Conservation (phyloP, 64 coral and sea anemone species). For the Porites lutea region DNA sequence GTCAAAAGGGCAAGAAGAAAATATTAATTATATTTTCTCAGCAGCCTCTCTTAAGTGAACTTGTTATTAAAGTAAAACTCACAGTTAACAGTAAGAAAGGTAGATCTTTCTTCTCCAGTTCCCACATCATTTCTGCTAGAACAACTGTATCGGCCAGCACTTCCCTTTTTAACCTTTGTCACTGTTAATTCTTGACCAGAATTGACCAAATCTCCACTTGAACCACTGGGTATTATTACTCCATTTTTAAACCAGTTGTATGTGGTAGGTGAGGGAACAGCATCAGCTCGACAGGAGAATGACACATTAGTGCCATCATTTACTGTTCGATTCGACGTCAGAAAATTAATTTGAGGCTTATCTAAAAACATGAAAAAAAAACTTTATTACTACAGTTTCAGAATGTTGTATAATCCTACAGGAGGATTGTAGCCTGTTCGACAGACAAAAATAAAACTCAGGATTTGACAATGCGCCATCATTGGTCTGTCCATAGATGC, state of each 20-base stretch:
- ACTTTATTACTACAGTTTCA: no score
- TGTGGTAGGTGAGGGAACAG: neutral
- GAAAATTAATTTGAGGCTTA: slow-evolving; percentile 46
- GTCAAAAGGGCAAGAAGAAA: neutral
- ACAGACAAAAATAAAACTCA: no score
- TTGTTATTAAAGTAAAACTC: slow-evolving; percentile 10
- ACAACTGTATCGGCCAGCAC: slow-evolving; percentile 71
- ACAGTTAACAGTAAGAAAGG: slow-evolving; percentile 66
- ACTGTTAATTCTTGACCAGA: neutral
- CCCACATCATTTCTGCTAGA: slow-evolving; percentile 56
- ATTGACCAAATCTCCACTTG: slow-evolving; percentile 53
- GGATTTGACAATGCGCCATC: no score
- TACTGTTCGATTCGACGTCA: slow-evolving; percentile 51
- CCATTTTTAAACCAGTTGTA: slow-evolving; percentile 77
- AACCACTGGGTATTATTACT: neutral
- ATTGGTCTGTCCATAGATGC: no score
- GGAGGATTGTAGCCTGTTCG: no score
- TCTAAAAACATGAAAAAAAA: slow-evolving; percentile 46
- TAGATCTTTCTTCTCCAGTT: slow-evolving; percentile 32
- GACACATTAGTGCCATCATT: neutral
- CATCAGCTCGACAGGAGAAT: slow-evolving; percentile 45
- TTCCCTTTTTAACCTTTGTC: slow-evolving; percentile 51
- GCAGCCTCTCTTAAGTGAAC: neutral
- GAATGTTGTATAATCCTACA: no score
- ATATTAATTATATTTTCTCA: no score